Evolutionary conservation across 2,113 vertebrate species (phyloP), one percentile per base, ranked within the genome.

Genomic region (Acrocephalus kingi): DNA sequence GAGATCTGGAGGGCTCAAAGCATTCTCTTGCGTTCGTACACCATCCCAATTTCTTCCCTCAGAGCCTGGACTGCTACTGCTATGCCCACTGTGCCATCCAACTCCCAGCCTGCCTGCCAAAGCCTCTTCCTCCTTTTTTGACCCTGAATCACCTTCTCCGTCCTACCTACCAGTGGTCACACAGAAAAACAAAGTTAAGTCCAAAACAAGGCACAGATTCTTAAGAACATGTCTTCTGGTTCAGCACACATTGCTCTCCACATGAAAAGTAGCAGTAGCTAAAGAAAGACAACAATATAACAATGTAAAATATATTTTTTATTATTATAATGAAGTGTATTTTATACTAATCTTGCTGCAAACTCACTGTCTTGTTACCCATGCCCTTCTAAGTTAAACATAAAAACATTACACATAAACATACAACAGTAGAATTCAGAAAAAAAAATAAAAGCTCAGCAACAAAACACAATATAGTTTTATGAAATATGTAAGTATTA

Each of bases 11-110:
- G 25, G 21, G 61, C 22, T 71, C 61, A 68, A 35, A 67, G 15
- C 41, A 28, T 30, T 67, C 5, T 66, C 37, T 75, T 19, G 31
- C 31, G 1, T 37, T 69, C 1, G 0, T 23, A 19, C 2, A 2
- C 12, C 51, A 31, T 35, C 49, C 18, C 43, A 17, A 3, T 72
- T 59, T 58, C 19, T 87, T 48, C 54, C 18, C 8, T 25, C 19
- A n/a, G 52, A 76, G 49, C 28, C 5, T 15, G 21, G 41, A 59
- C 27, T 80, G 75, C 68, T 68, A 7, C 27, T 89, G 39, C 51
- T 63, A 1, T 3, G 5, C 27, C 43, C 2, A 6, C 80, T 43
- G 37, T 7, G 1, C 20, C 39, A 37, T 62, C 19, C 59, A 69
- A 2, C 23, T 66, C 27, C 11, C 10, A 17, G 23, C 35, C 59